Evolutionary conservation across 2,888 invertebrate genomes (phyloP).

Genomic region (Mythimna ferrago): DNA sequence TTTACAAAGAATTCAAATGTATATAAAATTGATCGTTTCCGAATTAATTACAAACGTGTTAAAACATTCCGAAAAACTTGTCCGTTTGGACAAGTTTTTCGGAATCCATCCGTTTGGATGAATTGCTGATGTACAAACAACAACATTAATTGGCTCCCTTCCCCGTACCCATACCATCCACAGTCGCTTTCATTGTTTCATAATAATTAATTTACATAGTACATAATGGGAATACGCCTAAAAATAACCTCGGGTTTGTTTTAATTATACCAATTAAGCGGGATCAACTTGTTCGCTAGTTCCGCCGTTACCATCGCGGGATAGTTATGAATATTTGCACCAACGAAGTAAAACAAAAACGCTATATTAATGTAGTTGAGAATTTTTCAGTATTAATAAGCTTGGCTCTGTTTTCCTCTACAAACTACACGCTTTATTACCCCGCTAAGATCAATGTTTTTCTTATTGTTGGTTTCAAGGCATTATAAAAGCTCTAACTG

Average conservation of each 20-base stretch:
- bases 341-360: constrained; percentile 31
- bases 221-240: constrained; percentile 12
- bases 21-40: not conserved
- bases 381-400: constrained; percentile 44
- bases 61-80: constrained; percentile 26
- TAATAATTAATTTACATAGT: constrained; percentile 23
- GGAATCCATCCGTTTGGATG: too few species aligned
- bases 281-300: constrained; percentile 26
- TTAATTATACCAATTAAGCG: constrained; percentile 37
- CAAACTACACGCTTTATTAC: constrained; percentile 33
- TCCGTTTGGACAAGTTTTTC: too few species aligned
- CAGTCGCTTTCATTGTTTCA: constrained; percentile 16
- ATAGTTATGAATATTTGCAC: constrained; percentile 29
- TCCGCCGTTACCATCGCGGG: not conserved
- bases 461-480: constrained; percentile 21
- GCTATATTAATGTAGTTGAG: constrained; percentile 12
- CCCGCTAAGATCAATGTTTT: constrained; percentile 33
- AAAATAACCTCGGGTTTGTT: constrained; percentile 29
- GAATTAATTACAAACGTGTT: constrained; percentile 14
- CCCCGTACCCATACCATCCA: constrained; percentile 2
- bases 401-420: constrained; percentile 26
- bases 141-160: constrained; percentile 31
- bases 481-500: constrained; percentile 14
- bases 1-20: not conserved
- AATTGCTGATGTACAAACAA: constrained; percentile 13